Evolutionary conservation across 64 coral and sea anemone species (phyloP).

Genomic region (Anthopleura sola): DNA sequence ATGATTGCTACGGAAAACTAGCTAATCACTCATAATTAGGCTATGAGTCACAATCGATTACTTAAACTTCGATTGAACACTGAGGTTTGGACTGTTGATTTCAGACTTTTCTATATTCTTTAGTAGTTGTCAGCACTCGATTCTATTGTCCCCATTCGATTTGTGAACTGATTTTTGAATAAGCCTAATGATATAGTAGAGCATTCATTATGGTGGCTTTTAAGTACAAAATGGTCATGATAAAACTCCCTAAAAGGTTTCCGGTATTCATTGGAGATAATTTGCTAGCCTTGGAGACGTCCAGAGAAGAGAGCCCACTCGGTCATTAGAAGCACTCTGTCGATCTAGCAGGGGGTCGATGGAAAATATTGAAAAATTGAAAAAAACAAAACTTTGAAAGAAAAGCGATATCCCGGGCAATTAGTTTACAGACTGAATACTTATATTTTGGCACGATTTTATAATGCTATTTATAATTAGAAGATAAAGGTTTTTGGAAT

Average conservation of each 20-base stretch:
- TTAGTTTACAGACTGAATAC: not conserved
- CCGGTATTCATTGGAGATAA: not conserved
- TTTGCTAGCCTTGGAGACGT: not conserved
- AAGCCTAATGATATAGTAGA: not conserved
- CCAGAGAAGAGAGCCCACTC: not conserved
- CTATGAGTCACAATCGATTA: not conserved
- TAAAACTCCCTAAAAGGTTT: constrained; percentile 4
- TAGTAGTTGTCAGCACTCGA: constrained; percentile 19
- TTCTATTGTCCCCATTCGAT: not conserved
- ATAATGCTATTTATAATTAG: not conserved
- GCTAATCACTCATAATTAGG: not conserved
- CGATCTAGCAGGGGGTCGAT: not conserved
- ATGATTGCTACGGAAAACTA: not conserved
- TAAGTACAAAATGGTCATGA: not conserved
- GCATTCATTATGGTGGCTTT: not conserved
- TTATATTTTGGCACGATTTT: not conserved
- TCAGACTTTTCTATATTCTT: not conserved
- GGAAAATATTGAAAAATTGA: not conserved
- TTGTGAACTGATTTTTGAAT: not conserved
- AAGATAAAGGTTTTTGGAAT: not conserved
- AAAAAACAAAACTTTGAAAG: not conserved
- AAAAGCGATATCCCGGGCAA: not conserved
- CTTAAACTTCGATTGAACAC: not conserved
- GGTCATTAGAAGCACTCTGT: not conserved
- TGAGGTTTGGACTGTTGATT: not conserved